Base-by-base conservation (phyloP, 2,797 vertebrate species). In the Cercopithecus mitis region DNA sequence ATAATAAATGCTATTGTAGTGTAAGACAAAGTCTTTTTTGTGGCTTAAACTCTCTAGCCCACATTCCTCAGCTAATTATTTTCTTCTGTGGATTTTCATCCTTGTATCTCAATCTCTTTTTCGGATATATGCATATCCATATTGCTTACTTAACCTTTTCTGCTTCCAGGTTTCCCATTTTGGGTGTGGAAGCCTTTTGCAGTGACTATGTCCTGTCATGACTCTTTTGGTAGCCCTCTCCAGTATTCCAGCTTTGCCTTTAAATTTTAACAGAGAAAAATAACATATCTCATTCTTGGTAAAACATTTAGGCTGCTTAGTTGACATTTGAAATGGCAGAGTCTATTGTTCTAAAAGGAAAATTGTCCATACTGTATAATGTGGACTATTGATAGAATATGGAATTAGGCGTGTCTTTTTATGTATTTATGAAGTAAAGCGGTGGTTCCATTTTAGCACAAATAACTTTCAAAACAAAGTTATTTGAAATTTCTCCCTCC, bases 221-320 rank as follows among this genome's bases (percentile, higher is more conserved):
- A 70, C 36, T 82, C 33, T 88, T 80, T 83, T 41, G 47, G 33
- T 79, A 84, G 52, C 20, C 12, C 30, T 77, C 14, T 92, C 24
- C 27, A 61, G 1, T 92, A 83, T 90, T 79, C 41, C 14, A 36
- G 25, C 36, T 82, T 90, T 94, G 58, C 39, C 45, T 95, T 94
- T 91, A 88, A 85, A 57, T 91, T 20, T 82, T 79, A 86, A 55
- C n/a, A 80, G 36, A 90, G 41, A 85, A 93, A 95, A 95, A 73
- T 83, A 91, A 41, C 19, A 27, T 72, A 14, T 64, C 52, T 84
- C 52, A 76, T 92, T 90, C 58, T 82, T 88, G 76, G 61, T 96
- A 39, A 93, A 91, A 47, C 50, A 90, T 90, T 93, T 87, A 93
- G 36, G 13, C 11, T 92, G 5, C 2, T 15, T 24, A 86, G 22